These are phyloP conservation scores for Zapus hudsonius DNA, from an alignment of 2,113 vertebrate species.

Conservation along the genomic window DNA sequence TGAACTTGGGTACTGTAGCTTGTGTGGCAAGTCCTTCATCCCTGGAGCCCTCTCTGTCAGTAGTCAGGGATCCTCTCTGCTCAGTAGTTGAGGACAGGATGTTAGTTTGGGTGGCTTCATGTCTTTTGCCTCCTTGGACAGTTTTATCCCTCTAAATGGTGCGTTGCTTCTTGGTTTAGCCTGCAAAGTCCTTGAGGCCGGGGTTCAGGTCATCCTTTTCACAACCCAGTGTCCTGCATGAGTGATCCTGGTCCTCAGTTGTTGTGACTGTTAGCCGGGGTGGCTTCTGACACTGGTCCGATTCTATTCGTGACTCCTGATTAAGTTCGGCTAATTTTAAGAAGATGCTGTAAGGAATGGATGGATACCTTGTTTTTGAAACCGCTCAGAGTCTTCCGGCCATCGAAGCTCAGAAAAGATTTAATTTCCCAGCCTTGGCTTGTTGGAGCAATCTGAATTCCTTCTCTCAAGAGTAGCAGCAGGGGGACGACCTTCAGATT, in stretches of 20 bases:
- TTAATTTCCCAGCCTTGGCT: conserved; percentile 53
- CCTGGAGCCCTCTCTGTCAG: too few relatives aligned
- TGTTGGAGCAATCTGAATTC: conserved; percentile 31
- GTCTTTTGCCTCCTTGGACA: neutral
- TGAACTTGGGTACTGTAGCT: too few relatives aligned
- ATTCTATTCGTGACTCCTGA: conserved; percentile 67
- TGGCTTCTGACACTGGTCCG: conserved; percentile 2
- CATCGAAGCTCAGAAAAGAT: conserved; percentile 17
- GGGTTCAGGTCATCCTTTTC: conserved; percentile 3
- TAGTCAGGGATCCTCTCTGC: too few relatives aligned
- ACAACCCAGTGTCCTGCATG: neutral
- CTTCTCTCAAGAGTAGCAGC: conserved; percentile 7
- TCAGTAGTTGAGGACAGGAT: neutral
- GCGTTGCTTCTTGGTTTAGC: neutral
- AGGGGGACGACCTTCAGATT: neutral
- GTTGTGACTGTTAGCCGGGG: neutral
- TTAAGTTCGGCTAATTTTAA: conserved; percentile 59
- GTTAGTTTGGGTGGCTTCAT: neutral
- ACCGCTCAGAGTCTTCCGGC: conserved; percentile 38
- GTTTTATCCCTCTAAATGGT: neutral
- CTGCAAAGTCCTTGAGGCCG: neutral
- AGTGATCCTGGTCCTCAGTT: conserved; percentile 36
- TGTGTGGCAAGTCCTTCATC: too few relatives aligned
- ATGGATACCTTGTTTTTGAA: conserved; percentile 38
- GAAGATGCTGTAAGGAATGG: conserved; percentile 24